Evolutionary conservation across 35 echinoderm and acorn worm species (phyloP), one percentile per base, ranked within the genome.

Genomic region (Amphiura filiformis): DNA sequence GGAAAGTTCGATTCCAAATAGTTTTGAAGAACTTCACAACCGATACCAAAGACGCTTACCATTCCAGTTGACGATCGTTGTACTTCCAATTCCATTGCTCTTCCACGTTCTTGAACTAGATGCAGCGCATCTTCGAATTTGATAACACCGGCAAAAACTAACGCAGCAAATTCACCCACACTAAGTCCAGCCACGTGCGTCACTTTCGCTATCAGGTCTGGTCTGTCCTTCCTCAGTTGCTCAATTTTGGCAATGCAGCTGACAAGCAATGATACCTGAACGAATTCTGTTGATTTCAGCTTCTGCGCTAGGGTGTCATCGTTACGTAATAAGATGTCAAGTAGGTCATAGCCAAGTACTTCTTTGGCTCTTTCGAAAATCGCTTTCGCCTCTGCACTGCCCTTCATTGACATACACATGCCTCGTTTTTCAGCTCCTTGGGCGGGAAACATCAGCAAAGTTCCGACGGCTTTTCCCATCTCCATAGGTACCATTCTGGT

Each of bases 401-500:
- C 31, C n/a, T 37, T 39, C 78, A 80, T 80, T 7, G 78, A 80
- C 35, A 80, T 32, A n/a, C 78, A 80, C 78, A 80, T 80, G 34
- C 78, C 78, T n/a, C 31, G 78, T 36, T 80, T 80, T 80, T 80
- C 13, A 22, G 78, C 78, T 39, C 78, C 78, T 80, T 80, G 78
- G 5, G 13, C 78, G 5, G 78, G 38, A 80, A 80, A 80, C 78
- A 80, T 80, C 13, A 39, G 78, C 34, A 80, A 32, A 36, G 78
- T 80, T 13, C 78, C 78, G 7, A 39, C 34, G 1, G 15, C 34
- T 18, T 39, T 80, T n/a, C n/a, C n/a, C n/a, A n/a, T n/a, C n/a
- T n/a, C n/a, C n/a, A n/a, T n/a, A n/a, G n/a, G n/a, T n/a, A n/a
- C n/a, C n/a, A n/a, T n/a, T n/a, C n/a, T n/a, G n/a, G n/a, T n/a